A percentile compares a stretch with the other conserved stretches of the same genome.
These are phyloP conservation scores for Stomorhina lunata DNA, from an alignment of 2,888 invertebrate genomes.

Conservation along the genomic window DNA sequence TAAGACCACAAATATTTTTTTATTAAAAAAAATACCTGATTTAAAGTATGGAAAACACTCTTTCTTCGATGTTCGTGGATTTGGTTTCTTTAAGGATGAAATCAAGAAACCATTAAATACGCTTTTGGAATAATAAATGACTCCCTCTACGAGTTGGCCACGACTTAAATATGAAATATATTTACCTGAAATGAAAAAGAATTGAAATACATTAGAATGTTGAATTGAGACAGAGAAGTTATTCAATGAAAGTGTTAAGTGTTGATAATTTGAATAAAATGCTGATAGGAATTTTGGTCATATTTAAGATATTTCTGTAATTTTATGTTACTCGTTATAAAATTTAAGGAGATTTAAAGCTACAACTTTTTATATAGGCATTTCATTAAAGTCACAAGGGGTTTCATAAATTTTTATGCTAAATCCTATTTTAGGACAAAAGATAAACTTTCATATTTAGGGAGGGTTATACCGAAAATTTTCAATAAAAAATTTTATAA, in stretches of 20 bases:
- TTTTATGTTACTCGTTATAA: not conserved
- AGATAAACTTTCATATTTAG: too few relatives aligned
- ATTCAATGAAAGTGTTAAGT: conserved; percentile 63
- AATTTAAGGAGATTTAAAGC: too few relatives aligned
- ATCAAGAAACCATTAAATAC: conserved; percentile 53
- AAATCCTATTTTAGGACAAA: too few relatives aligned
- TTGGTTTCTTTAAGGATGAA: conserved; percentile 54
- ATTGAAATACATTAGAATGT: conserved; percentile 8
- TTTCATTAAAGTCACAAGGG: too few relatives aligned
- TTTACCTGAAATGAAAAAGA: conserved; percentile 9
- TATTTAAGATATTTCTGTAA: too few relatives aligned
- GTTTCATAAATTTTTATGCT: too few relatives aligned
- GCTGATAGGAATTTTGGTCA: conserved; percentile 13
- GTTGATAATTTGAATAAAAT: conserved; percentile 59
- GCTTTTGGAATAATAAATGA: conserved; percentile 59
- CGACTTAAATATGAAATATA: not conserved
- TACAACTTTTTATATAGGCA: too few relatives aligned
- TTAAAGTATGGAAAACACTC: conserved; percentile 15
- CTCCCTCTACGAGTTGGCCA: not conserved
- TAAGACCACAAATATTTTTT: conserved; percentile 57
- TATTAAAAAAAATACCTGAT: conserved; percentile 52
- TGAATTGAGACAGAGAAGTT: not conserved
- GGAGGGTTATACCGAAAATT: too few relatives aligned
- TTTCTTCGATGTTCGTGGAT: not conserved
- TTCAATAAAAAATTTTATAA: too few relatives aligned